Percentiles rank a stretch among this genome's conserved stretches.
phyloP scores from a whole-genome alignment of 2,113 vertebrate species.

The Gyps fulvus region DNA sequence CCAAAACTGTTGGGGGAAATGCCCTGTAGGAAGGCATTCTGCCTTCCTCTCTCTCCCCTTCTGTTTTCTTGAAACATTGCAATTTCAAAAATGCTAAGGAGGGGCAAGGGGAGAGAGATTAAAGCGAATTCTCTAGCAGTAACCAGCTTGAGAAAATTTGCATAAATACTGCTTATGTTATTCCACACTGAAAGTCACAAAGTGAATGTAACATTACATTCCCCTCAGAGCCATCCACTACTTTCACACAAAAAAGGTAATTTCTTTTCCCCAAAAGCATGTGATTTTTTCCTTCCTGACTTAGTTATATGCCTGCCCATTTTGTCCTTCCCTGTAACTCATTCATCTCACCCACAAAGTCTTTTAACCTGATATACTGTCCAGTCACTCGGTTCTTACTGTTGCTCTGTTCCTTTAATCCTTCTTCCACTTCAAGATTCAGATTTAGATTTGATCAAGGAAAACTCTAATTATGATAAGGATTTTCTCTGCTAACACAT shows the following conservation, averaged over 20 bases:
- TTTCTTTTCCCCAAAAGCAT: neutral
- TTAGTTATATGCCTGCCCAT: neutral
- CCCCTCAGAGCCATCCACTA: neutral
- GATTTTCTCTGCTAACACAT: neutral
- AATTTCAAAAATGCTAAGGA: neutral
- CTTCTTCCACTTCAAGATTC: neutral
- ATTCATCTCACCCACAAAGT: neutral
- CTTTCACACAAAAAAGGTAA: neutral
- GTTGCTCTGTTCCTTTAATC: neutral
- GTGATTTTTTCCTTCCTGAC: neutral
- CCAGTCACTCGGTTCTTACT: neutral
- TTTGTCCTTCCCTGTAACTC: neutral
- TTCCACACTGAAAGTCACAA: neutral
- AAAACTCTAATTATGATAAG: neutral
- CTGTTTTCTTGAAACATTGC: neutral
- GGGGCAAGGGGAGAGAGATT: neutral
- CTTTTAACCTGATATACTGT: neutral
- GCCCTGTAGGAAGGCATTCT: neutral
- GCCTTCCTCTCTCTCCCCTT: neutral
- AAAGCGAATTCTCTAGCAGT: neutral
- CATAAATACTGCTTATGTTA: neutral
- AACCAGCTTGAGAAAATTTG: neutral
- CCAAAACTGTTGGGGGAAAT: neutral
- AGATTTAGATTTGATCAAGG: neutral
- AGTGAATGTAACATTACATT: neutral